Base-by-base conservation (phyloP, 2,113 vertebrate genomes). In the Terrapene triunguis region DNA sequence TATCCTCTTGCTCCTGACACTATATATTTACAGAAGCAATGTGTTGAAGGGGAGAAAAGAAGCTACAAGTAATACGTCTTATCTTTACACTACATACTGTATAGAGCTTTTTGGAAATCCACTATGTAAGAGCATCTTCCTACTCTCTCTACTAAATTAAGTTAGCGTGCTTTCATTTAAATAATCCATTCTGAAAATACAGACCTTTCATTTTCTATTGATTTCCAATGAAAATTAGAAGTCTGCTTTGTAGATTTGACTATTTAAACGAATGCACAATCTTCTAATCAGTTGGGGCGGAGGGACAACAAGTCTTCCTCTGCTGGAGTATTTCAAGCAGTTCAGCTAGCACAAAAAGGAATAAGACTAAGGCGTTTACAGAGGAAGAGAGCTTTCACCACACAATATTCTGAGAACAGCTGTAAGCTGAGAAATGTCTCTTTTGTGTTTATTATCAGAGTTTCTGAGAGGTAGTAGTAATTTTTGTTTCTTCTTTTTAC, bases 261-360 rank as follows among this genome's bases (percentile, higher is more conserved):
- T 13, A 74, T 21, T 9, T 48, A 51, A 85, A 48, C 35, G 51
- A 72, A 90, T 24, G 38, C 84, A 27, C 19, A 84, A 74, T 57
- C 24, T 55, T 81, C 51, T 76, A 84, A 51, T 90, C 35, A 48
- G 38, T 47, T 12, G 55, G 3, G 7, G 4, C 29, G 44, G 85
- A 11, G 91, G 72, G 83, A 79, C 24, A 83, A 3, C 4, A 55
- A 54, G 44, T 78, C 62, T 92, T 93, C 87, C 69, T 88, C 14
- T 72, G 65, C 8, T 79, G 42, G 55, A 72, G 6, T 55, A 87
- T 44, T 92, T 55, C 72, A 83, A 53, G 21, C 1, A 76, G 12
- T 54, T 55, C 62, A 89, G 84, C 24, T 9, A 91, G 44, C 47
- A 81, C 44, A 93, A 94, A 95, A 78, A n/a, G 16, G 53, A 94